Base-by-base conservation (phyloP, 2,888 invertebrate genomes). In the Cyrtodaria siliqua region DNA sequence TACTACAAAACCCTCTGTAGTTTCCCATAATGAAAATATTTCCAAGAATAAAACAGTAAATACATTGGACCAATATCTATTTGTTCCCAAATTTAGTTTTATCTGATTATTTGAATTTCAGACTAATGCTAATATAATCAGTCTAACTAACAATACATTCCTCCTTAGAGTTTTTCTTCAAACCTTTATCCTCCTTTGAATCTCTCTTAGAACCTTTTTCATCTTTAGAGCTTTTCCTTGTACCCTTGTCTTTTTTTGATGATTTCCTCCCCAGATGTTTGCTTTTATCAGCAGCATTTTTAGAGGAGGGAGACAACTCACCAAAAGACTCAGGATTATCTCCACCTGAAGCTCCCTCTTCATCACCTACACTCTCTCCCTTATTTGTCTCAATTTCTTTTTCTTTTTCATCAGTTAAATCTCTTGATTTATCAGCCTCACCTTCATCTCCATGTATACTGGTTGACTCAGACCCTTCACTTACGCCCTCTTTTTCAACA, bases 101-200 rank as follows among this genome's bases (percentile, higher is more conserved):
- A n/a, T n/a, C n/a, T n/a, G n/a, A n/a, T n/a, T n/a, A n/a, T n/a
- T n/a, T n/a, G n/a, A n/a, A n/a, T n/a, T n/a, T n/a, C n/a, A n/a
- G n/a, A n/a, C n/a, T n/a, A n/a, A n/a, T n/a, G n/a, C n/a, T n/a
- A n/a, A n/a, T n/a, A n/a, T n/a, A n/a, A n/a, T n/a, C n/a, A n/a
- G n/a, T 24, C 49, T 70, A 76, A 62, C 70, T 70, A 23, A 76
- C 59, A 23, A 33, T 23, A 62, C 76, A 76, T 57, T 77, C 72
- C 40, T 77, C 72, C 23, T 72, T 70, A 18, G 70, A 62, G 18
- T 56, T 44, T 47, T 27, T 70, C 59, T 62, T 70, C 3, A 9
- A 12, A n/a, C 44, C 56, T 6, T 56, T 56, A 24, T 66, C 57
- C 8, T 67, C 67, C 42, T 73, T 71, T 23, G 70, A 55, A 23